Conservation (phyloP, 2,888 invertebrate genomes). For the Scelioninae gen. 2 region DNA sequence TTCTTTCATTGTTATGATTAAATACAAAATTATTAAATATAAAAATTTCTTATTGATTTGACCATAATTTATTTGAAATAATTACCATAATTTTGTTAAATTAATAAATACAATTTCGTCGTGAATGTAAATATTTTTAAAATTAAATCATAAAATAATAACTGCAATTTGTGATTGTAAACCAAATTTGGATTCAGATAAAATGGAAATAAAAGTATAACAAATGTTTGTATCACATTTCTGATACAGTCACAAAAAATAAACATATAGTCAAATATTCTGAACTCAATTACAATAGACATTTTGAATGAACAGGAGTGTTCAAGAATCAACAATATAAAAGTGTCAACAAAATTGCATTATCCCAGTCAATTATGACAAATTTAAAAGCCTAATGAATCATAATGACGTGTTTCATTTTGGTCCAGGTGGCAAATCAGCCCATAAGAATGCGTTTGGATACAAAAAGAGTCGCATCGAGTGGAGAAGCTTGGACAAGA, state of each 20-base stretch:
- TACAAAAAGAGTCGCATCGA: conserved; percentile 46
- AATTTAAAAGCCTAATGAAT: conserved; percentile 59
- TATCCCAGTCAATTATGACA: conserved; percentile 54
- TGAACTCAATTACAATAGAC: conserved; percentile 26
- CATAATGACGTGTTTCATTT: conserved; percentile 49
- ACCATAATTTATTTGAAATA: too few relatives aligned
- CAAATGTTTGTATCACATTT: conserved; percentile 13
- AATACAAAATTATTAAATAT: too few relatives aligned
- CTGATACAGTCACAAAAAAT: neutral
- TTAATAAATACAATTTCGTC: conserved; percentile 5
- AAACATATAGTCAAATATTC: too few relatives aligned
- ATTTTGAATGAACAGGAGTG: conserved; percentile 21
- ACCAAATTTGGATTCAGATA: conserved; percentile 7
- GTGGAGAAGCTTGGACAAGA: conserved; percentile 37
- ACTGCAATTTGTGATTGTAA: too few relatives aligned
- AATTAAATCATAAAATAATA: too few relatives aligned
- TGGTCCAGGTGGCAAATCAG: conserved; percentile 41
- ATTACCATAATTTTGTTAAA: neutral
- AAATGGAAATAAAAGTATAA: conserved; percentile 16
- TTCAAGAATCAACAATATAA: conserved; percentile 4
- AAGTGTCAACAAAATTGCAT: conserved; percentile 50
- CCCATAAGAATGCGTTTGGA: conserved; percentile 22
- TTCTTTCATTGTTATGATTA: too few relatives aligned
- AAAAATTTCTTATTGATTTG: too few relatives aligned
- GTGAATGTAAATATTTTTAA: too few relatives aligned